A percentile compares a stretch with the other conserved stretches of the same genome.
Conservation (phyloP, 1,140 invertebrate genomes). For the Drosophila persimilis region DNA sequence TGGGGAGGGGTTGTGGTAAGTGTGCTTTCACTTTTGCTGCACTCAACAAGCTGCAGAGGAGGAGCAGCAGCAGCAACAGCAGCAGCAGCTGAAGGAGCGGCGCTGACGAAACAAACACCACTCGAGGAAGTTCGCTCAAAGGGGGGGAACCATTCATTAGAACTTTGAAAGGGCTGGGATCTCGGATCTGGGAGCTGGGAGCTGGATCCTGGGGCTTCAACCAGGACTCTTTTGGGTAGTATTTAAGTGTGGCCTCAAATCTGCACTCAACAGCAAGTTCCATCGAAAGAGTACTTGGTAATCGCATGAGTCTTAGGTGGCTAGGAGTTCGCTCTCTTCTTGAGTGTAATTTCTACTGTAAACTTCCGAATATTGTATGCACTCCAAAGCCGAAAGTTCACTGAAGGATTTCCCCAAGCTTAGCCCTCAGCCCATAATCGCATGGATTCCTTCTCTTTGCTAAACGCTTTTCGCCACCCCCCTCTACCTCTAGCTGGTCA, state of each 20-base stretch:
- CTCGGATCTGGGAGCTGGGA: not conserved
- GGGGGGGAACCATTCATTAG: slow-evolving; percentile 18
- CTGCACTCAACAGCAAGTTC: no score
- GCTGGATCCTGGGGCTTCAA: slow-evolving; percentile 6
- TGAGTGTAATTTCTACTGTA: no score
- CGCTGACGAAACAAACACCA: not conserved
- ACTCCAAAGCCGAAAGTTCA: no score
- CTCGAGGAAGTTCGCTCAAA: slow-evolving; percentile 22
- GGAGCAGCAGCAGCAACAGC: not conserved
- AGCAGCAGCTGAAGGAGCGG: not conserved
- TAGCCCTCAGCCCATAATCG: no score
- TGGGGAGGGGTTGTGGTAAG: slow-evolving; percentile 13
- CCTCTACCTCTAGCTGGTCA: not conserved
- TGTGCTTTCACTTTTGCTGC: slow-evolving; percentile 71
- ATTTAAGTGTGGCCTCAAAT: no score
- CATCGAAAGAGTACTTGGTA: no score
- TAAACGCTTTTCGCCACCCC: not conserved
- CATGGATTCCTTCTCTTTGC: not conserved
- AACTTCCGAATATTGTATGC: no score
- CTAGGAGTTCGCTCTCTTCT: no score
- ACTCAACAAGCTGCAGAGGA: slow-evolving; percentile 38
- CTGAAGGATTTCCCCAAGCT: no score
- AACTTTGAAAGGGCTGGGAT: slow-evolving; percentile 3
- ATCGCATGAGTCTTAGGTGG: no score
- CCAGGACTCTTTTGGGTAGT: no score